Evolutionary conservation across 2,888 invertebrate genomes (phyloP), one percentile per base, ranked within the genome.

Genomic region (Fragum whitleyi): DNA sequence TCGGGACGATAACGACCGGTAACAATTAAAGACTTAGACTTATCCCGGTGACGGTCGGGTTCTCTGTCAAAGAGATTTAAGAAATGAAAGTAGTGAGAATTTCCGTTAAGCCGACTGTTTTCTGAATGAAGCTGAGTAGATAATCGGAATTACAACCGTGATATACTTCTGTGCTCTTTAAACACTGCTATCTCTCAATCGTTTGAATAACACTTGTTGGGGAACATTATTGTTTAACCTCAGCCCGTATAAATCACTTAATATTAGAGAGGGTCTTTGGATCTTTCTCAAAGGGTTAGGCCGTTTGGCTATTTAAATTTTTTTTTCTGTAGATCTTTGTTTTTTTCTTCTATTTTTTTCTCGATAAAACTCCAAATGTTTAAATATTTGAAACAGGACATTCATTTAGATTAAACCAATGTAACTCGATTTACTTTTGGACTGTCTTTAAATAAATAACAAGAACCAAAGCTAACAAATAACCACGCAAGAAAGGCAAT

Each of bases 1-100:
- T 73, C 59, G 71, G 42, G 65, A 65, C 65, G 65, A 65, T 29
- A 65, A 42, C 65, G 65, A 42, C 42, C n/a, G 65, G 36, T 36
- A 65, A 65, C 42, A 42, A 39, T 65, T 65, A 65, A 21, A 65
- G 47, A 36, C 65, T 65, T 65, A 65, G 65, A 39, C 65, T 65
- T 65, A 65, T 65, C 65, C 65, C 65, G 26, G 65, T n/a, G 65
- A 65, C 65, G 42, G 65, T 21, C 42, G 42, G 65, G 39, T 42
- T 42, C 42, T 14, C 42, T 65, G 65, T 65, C 42, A 65, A 42
- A 14, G 42, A 36, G 65, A 42, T 65, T 65, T 65, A 65, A 42
- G 36, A 26, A 23, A 42, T 65, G 23, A 65, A 42, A 65, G 65
- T 65, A 26, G 9, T 42, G 23, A 57, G 57, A 57, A 26, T 23